Evolutionary conservation across 1,140 invertebrate genomes (phyloP).

Genomic region (Ceratitis capitata): DNA sequence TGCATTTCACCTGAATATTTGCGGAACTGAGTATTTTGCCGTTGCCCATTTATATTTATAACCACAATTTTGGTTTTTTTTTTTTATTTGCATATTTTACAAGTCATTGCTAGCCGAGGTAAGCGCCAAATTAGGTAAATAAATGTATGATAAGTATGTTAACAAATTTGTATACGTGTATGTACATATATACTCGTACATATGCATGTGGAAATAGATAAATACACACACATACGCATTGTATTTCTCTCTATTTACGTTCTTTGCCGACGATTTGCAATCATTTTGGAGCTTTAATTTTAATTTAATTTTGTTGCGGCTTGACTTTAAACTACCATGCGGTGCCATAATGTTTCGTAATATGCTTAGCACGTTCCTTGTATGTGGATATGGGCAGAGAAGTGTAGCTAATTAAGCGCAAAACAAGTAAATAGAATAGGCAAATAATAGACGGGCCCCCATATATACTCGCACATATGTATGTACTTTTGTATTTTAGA

Average conservation of each 20-base stretch:
- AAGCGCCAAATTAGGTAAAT: background rate
- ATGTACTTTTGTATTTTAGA: background rate
- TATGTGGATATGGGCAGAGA: too few species aligned
- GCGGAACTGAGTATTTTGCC: background rate
- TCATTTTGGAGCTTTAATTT: background rate
- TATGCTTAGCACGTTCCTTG: background rate
- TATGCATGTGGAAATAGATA: background rate
- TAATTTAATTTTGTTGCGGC: background rate
- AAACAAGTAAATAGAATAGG: background rate
- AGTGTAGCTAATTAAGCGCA: background rate
- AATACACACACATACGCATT: background rate
- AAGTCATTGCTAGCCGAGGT: background rate
- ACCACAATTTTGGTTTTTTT: background rate
- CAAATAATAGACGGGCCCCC: background rate
- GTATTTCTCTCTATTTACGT: background rate
- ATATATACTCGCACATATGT: background rate
- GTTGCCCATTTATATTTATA: background rate
- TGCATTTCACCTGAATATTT: conserved; percentile 14
- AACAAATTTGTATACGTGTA: too few species aligned
- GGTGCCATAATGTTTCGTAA: background rate
- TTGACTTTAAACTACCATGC: background rate
- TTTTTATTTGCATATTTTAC: background rate
- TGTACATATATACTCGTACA: too few species aligned
- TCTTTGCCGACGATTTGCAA: background rate
- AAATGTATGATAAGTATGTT: too few species aligned